phyloP scores from a whole-genome alignment of 2,113 vertebrate species.

The Forbesichthys agassizii region DNA sequence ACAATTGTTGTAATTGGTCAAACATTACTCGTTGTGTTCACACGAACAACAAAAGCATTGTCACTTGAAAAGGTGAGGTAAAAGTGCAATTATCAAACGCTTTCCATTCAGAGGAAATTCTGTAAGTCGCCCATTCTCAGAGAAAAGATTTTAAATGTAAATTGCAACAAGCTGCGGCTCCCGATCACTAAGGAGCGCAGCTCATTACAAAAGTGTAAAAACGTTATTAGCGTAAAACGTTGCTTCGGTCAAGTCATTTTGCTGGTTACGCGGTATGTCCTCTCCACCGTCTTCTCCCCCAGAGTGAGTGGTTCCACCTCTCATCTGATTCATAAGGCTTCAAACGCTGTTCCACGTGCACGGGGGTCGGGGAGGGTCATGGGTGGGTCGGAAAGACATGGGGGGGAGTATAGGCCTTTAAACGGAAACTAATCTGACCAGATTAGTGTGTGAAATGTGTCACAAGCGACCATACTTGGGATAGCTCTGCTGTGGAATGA shows the following conservation, averaged over 20 bases:
- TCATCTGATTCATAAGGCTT: conserved; percentile 30
- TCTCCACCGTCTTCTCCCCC: conserved; percentile 33
- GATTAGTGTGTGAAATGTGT: conserved; percentile 23
- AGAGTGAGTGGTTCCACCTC: background rate
- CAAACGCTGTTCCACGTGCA: conserved; percentile 24
- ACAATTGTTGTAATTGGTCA: conserved; percentile 80
- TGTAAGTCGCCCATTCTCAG: conserved; percentile 43
- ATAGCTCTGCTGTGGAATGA: conserved; percentile 28
- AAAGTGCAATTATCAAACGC: conserved; percentile 73
- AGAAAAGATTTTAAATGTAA: conserved; percentile 46
- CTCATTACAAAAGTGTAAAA: conserved; percentile 63
- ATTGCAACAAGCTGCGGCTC: conserved; percentile 26
- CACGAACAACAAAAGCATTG: conserved; percentile 81
- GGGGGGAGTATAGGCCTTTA: background rate
- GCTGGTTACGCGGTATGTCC: conserved; percentile 57
- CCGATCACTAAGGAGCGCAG: conserved; percentile 39
- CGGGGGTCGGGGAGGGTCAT: no score
- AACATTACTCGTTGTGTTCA: conserved; percentile 74
- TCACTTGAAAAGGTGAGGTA: conserved; percentile 73
- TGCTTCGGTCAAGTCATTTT: conserved; percentile 51
- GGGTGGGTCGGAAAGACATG: no score
- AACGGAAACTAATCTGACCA: conserved; percentile 15
- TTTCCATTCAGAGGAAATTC: conserved; percentile 41
- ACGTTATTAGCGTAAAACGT: conserved; percentile 45
- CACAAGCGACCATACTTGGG: conserved; percentile 43